Evolutionary conservation across 2,797 vertebrate species (phyloP), one percentile per base, ranked within the genome.

Genomic region (Chelon auratus): DNA sequence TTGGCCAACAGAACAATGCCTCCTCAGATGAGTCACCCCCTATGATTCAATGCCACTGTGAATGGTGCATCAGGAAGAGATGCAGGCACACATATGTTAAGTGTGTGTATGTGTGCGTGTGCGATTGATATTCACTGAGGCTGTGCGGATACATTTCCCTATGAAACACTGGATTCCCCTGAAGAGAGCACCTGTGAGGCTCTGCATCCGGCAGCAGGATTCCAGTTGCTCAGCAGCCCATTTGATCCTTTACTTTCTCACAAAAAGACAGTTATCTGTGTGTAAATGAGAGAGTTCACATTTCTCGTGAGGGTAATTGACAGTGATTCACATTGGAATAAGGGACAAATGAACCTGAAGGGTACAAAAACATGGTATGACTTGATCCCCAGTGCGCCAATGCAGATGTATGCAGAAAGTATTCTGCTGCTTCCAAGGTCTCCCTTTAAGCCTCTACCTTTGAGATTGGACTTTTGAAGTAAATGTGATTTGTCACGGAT

Each of bases 21-120:
- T 72, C 61, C 0, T 5, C 53, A 24, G 80, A 84, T 92, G 92
- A 92, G 70, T 93, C 91, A 91, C 84, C 73, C 60, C 77, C 77
- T 72, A 61, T 85, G 77, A 89, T 85, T 89, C 84, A 90, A 85
- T 57, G 73, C 75, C 60, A 40, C 61, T 51, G 58, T 86, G 86
- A 92, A 90, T 80, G 78, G 73, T 82, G 77, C 82, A 86, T 81
- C 72, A 64, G 65, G 37, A 60, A 66, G 78, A 72, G 52, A 83
- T 37, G 69, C 65, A 74, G 55, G 72, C 50, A 11, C 75, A 75
- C 55, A 56, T 55, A 74, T 79, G 70, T 72, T 55, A 10, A 24
- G 30, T 40, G 53, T 58, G 30, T 48, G 22, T 55, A 42, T 47
- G 60, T 76, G 62, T 71, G 80, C 66, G 55, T 62, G 30, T 62